These are phyloP conservation scores for Pogonophryne albipinna DNA, from an alignment of 2,797 vertebrate species.

Conservation along the genomic window DNA sequence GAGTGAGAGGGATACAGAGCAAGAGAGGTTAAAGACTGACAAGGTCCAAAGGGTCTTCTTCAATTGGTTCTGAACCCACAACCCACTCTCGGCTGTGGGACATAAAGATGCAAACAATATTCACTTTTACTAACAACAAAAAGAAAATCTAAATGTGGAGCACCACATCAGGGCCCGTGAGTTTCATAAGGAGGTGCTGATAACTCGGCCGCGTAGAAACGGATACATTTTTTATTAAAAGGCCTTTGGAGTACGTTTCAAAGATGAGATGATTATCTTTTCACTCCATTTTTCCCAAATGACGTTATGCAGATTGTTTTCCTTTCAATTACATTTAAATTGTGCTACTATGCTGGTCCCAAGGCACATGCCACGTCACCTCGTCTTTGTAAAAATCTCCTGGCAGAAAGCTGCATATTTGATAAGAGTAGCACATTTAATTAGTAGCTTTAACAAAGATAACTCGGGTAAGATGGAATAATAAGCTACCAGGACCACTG, in stretches of 20 bases:
- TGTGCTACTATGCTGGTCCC: constrained; percentile 13
- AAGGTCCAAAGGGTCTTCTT: constrained; percentile 61
- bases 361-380: constrained; percentile 19
- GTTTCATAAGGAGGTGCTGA: constrained; percentile 52
- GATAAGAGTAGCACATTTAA: constrained; percentile 9
- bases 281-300: constrained; percentile 42
- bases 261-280: constrained; percentile 67
- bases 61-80: constrained; percentile 59
- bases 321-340: constrained; percentile 44
- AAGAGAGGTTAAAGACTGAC: constrained; percentile 63
- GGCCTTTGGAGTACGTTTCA: constrained; percentile 61
- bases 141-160: constrained; percentile 26
- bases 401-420: constrained; percentile 3
- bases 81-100: constrained; percentile 44
- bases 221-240: constrained; percentile 77
- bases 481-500: background rate
- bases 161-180: constrained; percentile 19
- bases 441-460: constrained; percentile 17
- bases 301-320: constrained; percentile 36
- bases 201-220: constrained; percentile 50
- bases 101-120: constrained; percentile 51
- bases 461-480: background rate
- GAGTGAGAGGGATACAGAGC: constrained; percentile 11
- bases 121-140: constrained; percentile 3
- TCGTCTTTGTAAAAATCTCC: constrained; percentile 14